Evolutionary conservation across 2,888 invertebrate genomes (phyloP).

Genomic region (Muscina levida): DNA sequence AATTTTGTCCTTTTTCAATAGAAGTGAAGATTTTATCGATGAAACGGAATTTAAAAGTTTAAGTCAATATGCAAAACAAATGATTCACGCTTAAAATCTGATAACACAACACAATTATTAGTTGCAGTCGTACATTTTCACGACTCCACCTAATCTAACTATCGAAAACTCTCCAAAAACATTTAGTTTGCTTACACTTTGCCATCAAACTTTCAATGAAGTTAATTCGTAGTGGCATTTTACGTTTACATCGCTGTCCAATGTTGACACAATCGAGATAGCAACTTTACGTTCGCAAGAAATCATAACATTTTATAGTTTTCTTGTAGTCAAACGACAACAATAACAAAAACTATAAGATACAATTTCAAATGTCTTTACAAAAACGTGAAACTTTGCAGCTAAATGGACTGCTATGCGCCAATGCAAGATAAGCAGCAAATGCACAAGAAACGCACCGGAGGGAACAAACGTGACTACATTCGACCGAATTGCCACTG

Average conservation of each 20-base stretch:
- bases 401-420: background rate
- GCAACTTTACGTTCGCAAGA: conserved; percentile 15
- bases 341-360: background rate
- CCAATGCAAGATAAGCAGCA: background rate
- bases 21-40: no score
- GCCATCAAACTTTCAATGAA: conserved; percentile 12
- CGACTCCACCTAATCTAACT: no score
- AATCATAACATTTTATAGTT: conserved; percentile 40
- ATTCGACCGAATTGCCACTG: conserved; percentile 15
- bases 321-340: background rate
- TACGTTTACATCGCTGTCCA: background rate
- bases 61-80: no score
- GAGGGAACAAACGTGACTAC: conserved; percentile 4
- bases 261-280: conserved; percentile 28
- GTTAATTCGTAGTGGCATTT: conserved; percentile 9
- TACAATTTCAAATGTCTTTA: conserved; percentile 15
- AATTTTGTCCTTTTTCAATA: no score
- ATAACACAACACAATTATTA: no score
- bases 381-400: background rate
- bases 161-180: no score
- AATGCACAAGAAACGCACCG: background rate
- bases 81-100: no score
- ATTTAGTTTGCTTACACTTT: background rate
- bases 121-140: no score
- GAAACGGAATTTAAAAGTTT: no score